Evolutionary conservation across 1,140 invertebrate genomes (phyloP).

Genomic region (Meloidogyne exigua): DNA sequence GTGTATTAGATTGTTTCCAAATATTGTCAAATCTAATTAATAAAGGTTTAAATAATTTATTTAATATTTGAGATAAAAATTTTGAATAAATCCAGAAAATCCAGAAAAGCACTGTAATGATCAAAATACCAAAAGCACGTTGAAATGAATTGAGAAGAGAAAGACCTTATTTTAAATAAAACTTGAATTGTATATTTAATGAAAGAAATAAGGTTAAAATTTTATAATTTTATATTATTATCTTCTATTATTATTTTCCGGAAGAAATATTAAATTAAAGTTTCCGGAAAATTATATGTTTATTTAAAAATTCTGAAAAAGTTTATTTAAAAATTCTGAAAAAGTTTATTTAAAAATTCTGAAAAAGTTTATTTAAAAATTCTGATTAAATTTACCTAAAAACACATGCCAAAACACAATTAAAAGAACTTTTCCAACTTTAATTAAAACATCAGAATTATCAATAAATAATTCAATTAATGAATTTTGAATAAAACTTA

Average conservation of each 20-base stretch:
- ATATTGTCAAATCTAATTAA: conserved; percentile 7
- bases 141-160: conserved; percentile 18
- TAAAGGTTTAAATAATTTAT: background rate
- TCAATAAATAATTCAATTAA: conserved; percentile 6
- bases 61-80: background rate
- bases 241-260: background rate
- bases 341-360: no score
- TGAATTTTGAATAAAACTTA: background rate
- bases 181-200: background rate
- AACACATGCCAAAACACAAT: conserved; percentile 13
- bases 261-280: background rate
- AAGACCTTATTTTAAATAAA: background rate
- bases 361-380: no score
- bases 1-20: background rate
- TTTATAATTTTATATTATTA: background rate
- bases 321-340: no score
- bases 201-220: background rate
- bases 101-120: conserved; percentile 71
- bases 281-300: background rate
- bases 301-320: no score
- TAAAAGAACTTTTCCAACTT: conserved; percentile 3
- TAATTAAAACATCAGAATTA: background rate
- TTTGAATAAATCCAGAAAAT: conserved; percentile 71
- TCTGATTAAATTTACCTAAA: conserved; percentile 6
- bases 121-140: conserved; percentile 66